These are phyloP conservation scores for Orientallactaga bullata DNA, from an alignment of 2,113 vertebrate species.

Conservation along the genomic window DNA sequence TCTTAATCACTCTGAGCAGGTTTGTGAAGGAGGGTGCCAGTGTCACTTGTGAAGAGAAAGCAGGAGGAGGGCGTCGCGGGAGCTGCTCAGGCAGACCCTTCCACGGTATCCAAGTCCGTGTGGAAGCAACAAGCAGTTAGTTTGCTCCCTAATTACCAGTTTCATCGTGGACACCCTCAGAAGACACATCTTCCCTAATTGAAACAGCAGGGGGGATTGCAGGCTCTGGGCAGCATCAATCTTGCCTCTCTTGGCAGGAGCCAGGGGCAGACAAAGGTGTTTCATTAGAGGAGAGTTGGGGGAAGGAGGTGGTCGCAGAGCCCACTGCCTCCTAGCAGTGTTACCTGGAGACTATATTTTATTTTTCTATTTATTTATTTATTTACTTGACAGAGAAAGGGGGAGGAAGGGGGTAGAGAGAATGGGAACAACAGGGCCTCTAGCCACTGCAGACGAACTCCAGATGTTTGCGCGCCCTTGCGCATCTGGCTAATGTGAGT, in stretches of 20 bases:
- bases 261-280: constrained; percentile 58
- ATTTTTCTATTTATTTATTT: too few species aligned
- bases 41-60: neutral
- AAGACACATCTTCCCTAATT: constrained; percentile 81
- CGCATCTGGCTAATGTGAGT: too few species aligned
- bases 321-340: neutral
- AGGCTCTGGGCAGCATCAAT: constrained; percentile 68
- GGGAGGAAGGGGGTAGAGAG: too few species aligned
- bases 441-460: too few species aligned
- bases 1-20: neutral
- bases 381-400: too few species aligned
- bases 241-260: constrained; percentile 68
- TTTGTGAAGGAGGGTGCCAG: constrained; percentile 24
- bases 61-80: neutral
- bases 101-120: neutral
- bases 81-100: neutral
- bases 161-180: constrained; percentile 71
- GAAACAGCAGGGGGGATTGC: constrained; percentile 78
- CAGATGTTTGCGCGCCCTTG: too few species aligned
- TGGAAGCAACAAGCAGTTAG: constrained; percentile 68
- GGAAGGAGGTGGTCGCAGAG: neutral
- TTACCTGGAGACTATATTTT: neutral
- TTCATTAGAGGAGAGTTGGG: constrained; percentile 53
- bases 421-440: too few species aligned
- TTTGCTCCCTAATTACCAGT: constrained; percentile 82